Conservation (phyloP, 2,888 invertebrate species). For the Exocentrus adspersus region DNA sequence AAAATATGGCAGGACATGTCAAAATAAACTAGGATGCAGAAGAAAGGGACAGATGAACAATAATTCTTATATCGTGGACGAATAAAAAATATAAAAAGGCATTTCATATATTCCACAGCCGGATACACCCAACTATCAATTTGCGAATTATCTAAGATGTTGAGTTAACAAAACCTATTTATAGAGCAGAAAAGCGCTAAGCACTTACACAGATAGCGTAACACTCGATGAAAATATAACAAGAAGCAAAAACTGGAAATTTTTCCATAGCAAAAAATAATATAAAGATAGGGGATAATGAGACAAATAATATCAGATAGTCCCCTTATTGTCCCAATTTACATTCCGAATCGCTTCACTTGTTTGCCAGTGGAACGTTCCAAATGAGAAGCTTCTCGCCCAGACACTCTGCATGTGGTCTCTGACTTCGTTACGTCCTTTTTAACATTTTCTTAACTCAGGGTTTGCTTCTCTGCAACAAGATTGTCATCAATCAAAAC, state of each 20-base stretch:
- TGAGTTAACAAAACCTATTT: too few species aligned
- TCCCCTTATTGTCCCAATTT: not conserved
- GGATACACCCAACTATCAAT: too few species aligned
- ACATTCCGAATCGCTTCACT: not conserved
- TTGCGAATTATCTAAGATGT: too few species aligned
- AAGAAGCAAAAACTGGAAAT: not conserved
- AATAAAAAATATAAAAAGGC: too few species aligned
- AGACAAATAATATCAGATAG: not conserved
- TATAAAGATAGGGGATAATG: not conserved
- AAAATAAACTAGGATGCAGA: too few species aligned
- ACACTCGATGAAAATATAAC: not conserved
- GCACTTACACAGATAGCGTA: too few species aligned
- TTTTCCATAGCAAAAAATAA: not conserved
- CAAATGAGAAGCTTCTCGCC: conserved; percentile 3
- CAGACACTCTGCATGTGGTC: conserved; percentile 16
- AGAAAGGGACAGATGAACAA: too few species aligned
- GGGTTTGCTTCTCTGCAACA: conserved; percentile 5
- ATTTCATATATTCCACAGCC: too few species aligned
- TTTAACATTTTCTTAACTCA: conserved; percentile 16
- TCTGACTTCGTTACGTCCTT: conserved; percentile 7
- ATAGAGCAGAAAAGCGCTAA: too few species aligned
- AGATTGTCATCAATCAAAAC: conserved; percentile 24
- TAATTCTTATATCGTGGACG: too few species aligned
- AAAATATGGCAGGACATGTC: too few species aligned
- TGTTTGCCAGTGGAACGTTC: conserved; percentile 1